Percentiles rank a stretch among this genome's conserved stretches.
Conservation (phyloP, 2,113 vertebrate genomes). For the Motacilla tschutschensis region DNA sequence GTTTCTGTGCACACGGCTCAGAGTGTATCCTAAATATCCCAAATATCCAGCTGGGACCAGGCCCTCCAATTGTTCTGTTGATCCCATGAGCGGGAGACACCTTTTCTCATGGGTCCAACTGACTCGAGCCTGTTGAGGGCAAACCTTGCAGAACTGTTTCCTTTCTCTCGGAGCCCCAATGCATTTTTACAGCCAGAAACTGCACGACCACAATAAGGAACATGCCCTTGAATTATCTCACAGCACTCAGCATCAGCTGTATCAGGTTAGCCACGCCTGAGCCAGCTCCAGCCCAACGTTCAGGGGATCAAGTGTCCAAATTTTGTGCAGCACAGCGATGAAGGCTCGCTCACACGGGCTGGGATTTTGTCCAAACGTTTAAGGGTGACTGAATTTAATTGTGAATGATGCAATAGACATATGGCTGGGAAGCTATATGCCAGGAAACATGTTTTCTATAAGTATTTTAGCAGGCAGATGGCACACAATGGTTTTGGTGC, state of each 20-base stretch:
- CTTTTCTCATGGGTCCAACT: accelerated
- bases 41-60: background rate
- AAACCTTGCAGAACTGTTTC: background rate
- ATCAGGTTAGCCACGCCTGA: background rate
- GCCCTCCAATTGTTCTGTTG: background rate
- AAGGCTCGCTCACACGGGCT: background rate
- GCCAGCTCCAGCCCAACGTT: background rate
- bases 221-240: accelerated
- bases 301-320: background rate
- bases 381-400: constrained; percentile 47
- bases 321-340: background rate
- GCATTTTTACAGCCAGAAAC: background rate
- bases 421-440: constrained; percentile 53
- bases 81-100: background rate
- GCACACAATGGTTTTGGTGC: constrained; percentile 42
- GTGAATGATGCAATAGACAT: constrained; percentile 56
- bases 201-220: background rate
- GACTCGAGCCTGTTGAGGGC: accelerated
- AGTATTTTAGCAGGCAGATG: constrained; percentile 60
- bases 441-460: constrained; percentile 58
- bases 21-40: background rate
- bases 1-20: background rate
- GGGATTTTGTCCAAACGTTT: constrained; percentile 35
- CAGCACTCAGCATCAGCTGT: background rate
- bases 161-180: background rate